Evolutionary conservation across 2,797 vertebrate species (phyloP), one percentile per base, ranked within the genome.

Genomic region (Chelidonichthys spinosus): DNA sequence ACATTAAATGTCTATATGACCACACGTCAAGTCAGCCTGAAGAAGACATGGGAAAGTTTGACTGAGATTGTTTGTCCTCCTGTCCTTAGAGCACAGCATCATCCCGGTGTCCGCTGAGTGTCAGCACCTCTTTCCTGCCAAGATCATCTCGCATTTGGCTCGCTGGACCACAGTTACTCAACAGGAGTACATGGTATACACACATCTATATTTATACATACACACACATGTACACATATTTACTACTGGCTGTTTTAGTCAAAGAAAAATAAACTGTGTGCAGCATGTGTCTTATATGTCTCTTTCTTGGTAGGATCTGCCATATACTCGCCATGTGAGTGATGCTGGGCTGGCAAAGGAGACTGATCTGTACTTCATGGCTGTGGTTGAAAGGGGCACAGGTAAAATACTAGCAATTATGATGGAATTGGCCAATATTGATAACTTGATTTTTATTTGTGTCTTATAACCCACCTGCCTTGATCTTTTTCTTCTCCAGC

Each of bases 351-450:
- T 99, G 90, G 96, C 96, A 1, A 95, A 94, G 49, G 96, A 98
- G 82, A 96, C 95, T 3, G 96, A 97, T 78, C 93, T 99, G 69
- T 99, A 97, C 89, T 99, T 98, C 74, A 93, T 96, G 93, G 95
- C 92, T 0, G 90, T 97, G 65, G 90, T 99, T n/a, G 98, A 99
- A 87, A 95, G 98, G 75, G 98, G 98, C 79, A 99, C 98, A 85
- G 98, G 98, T 98, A 85, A 53, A 15, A 36, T 52, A 37, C 2
- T 4, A 7, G 2, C 3, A 37, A 14, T 32, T 11, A 32, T 18
- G 3, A 49, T 6, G 13, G 15, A 75, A 11, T 4, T 66, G 0
- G 0, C 2, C 55, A 2, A 52, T 36, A 25, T 42, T 13, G 6
- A 47, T 86, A 0, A 0, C 0, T 43, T 50, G 42, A 13, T 72